Percentiles rank a stretch among this genome's conserved stretches.
These are phyloP conservation scores for Tenthredo mesomela DNA, from an alignment of 2,888 invertebrate genomes.

Conservation along the genomic window DNA sequence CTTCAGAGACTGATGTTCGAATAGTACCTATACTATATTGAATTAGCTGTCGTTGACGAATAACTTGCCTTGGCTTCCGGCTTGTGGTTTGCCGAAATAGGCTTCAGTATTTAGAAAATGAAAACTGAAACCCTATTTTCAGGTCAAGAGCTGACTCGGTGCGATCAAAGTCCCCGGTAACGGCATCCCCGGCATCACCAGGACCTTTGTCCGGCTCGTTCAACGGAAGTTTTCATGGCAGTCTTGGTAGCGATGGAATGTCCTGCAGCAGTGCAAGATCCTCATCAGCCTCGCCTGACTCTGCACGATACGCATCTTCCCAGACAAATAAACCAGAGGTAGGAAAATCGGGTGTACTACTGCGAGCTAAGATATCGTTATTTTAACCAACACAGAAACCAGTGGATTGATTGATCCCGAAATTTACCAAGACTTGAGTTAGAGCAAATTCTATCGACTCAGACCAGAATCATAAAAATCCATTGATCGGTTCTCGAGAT, in stretches of 20 bases:
- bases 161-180: conserved; percentile 75
- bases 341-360: not conserved
- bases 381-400: too few relatives aligned
- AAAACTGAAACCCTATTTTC: conserved; percentile 56
- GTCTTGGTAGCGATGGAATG: conserved; percentile 77
- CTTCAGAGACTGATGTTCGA: not conserved
- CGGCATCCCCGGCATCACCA: conserved; percentile 75
- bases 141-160: conserved; percentile 76
- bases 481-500: too few relatives aligned
- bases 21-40: not conserved
- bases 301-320: conserved; percentile 74
- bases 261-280: conserved; percentile 76
- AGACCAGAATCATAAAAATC: too few relatives aligned
- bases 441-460: too few relatives aligned
- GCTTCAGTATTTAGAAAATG: conserved; percentile 21
- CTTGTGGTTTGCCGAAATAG: conserved; percentile 48
- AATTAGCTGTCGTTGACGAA: conserved; percentile 28
- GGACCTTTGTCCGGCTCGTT: conserved; percentile 73
- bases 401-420: too few relatives aligned
- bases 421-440: too few relatives aligned
- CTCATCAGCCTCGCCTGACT: conserved; percentile 76
- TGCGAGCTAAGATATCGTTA: not conserved
- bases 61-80: conserved; percentile 46
- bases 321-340: conserved; percentile 66
- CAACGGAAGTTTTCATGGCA: conserved; percentile 76